These are phyloP conservation scores for Euura lappo DNA, from an alignment of 1,140 invertebrate species.

Conservation along the genomic window DNA sequence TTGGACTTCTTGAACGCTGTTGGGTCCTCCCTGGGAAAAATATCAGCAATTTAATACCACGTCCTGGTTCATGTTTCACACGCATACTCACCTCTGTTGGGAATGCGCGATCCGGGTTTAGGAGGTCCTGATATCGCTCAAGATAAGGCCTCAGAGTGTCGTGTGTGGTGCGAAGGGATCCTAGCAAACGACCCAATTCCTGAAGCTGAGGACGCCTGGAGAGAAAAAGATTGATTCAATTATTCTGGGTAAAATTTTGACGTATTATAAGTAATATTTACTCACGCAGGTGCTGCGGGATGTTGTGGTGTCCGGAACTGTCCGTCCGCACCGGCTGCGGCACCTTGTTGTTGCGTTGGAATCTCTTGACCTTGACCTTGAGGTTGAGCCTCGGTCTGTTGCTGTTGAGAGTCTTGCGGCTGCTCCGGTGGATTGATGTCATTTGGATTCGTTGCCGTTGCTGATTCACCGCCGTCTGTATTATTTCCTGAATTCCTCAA, in stretches of 20 bases:
- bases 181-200: too few species aligned
- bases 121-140: constrained; percentile 61
- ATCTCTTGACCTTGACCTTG: not conserved
- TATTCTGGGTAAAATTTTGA: too few species aligned
- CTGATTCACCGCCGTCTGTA: not conserved
- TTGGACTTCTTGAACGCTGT: constrained; percentile 63
- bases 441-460: not conserved
- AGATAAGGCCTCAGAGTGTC: constrained; percentile 69
- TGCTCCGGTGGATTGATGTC: not conserved
- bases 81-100: constrained; percentile 56
- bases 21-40: constrained; percentile 52
- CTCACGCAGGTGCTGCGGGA: too few species aligned
- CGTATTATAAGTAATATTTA: too few species aligned
- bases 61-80: constrained; percentile 12
- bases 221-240: too few species aligned
- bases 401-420: not conserved
- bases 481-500: not conserved
- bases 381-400: not conserved
- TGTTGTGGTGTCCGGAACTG: too few species aligned
- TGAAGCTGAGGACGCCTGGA: too few species aligned
- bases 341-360: not conserved
- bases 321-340: not conserved
- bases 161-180: constrained; percentile 55
- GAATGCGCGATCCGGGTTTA: constrained; percentile 63
- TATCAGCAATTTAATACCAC: not conserved